Base-by-base conservation (phyloP, 2,888 invertebrate genomes). In the Marronus borbonicus region DNA sequence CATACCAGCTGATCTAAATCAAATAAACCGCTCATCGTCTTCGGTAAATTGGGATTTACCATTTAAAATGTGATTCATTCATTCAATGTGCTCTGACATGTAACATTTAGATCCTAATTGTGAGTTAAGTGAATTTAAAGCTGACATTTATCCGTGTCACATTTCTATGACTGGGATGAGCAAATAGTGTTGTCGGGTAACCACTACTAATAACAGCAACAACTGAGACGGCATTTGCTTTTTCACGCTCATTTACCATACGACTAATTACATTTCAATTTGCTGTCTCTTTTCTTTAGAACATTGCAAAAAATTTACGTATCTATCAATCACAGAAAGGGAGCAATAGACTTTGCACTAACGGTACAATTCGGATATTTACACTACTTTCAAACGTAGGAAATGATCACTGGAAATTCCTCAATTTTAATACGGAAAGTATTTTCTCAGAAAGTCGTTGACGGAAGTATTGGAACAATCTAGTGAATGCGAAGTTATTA, bases 31-130 rank as follows among this genome's bases (percentile, higher is more conserved):
- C 24, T 55, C 55, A 24, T 17, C 20, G 1, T 5, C 55, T 55
- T 3, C 17, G 55, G 55, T 55, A 55, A 17, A 55, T 55, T 20
- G 55, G 55, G 55, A 55, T 55, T 55, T 55, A 55, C 55, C 55
- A 55, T 55, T 7, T 3, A 3, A 55, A 17, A 8, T 20, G 17
- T 20, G 20, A 8, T 3, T 8, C 17, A 55, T n/a, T n/a, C n/a
- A n/a, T n/a, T n/a, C n/a, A n/a, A n/a, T n/a, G 8, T 55, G 2
- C 20, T 17, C 20, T 55, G 17, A 55, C 55, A 8, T 55, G 8
- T 8, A 20, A 3, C 8, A 55, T 2, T n/a, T 8, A 55, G 20
- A 20, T 55, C 20, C 20, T 8, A 8, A 17, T 20, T 8, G 20
- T 17, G 17, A 55, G 20, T 20, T 24, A 24, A 24, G 24, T 24